Evolutionary conservation across 2,113 vertebrate genomes (phyloP), one percentile per base, ranked within the genome.

Genomic region (Elanus axillaris): DNA sequence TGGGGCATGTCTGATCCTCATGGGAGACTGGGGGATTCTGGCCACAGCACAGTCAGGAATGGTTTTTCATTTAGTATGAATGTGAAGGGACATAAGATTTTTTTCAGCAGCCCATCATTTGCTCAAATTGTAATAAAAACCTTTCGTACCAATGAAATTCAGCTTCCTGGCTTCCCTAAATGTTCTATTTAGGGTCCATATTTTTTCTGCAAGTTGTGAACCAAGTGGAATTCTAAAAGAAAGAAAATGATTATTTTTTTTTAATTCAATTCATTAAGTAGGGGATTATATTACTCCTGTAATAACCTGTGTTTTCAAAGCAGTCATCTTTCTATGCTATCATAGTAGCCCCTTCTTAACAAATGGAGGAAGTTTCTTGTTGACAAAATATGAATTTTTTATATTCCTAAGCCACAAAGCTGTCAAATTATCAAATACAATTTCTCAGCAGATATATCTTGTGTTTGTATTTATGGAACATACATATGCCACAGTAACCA

Each of bases 341-440:
- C 94, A 47, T 53, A 94, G 66, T 96, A 95, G 83, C 64, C 93
- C 86, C 81, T 96, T 90, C 95, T 95, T 92, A 84, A 91, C 74
- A 97, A 98, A 93, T 84, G 47, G 52, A 78, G 93, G 82, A 86
- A 93, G 77, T 96, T 97, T 90, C 95, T 97, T 98, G 97, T 97
- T 98, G 97, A 98, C 97, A 98, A 96, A 97, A 91, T 94, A 98
- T 96, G 79, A 98, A 96, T 97, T 96, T 98, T 98, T 98, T 95
- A 98, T 97, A 88, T 55, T 91, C 12, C 88, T 95, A 96, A 95
- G 80, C 88, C 95, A 96, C 66, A 91, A 88, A n/a, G 8, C 95
- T 97, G 94, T 96, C 91, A 97, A 96, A 97, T 97, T 97, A 97
- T 97, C 95, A 96, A 98, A 97, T 92, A 66, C 68, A 97, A 94